These are phyloP conservation scores for Poeciliopsis turrubarensis DNA, from an alignment of 2,113 vertebrate species.

Conservation along the genomic window DNA sequence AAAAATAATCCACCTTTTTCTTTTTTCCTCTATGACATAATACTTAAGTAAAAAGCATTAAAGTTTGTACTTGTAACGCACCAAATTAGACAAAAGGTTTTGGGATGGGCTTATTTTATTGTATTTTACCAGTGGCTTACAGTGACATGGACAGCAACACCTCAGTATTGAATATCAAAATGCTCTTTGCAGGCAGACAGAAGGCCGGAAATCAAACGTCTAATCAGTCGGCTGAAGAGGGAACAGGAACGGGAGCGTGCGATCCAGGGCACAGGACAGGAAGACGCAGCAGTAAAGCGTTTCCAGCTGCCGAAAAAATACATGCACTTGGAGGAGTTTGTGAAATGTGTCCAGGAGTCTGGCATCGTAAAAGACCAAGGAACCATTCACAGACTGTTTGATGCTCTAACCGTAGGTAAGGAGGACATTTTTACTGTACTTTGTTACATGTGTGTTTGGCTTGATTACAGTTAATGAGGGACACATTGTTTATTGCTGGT, in stretches of 20 bases:
- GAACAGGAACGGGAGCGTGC: slow-evolving; percentile 82
- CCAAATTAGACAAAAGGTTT: not conserved
- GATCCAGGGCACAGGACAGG: slow-evolving; percentile 57
- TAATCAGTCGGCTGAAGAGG: slow-evolving; percentile 85
- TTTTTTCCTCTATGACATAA: too few relatives aligned
- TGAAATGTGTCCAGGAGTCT: slow-evolving; percentile 91
- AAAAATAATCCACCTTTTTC: too few relatives aligned
- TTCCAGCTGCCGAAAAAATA: slow-evolving; percentile 92
- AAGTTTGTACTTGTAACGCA: not conserved
- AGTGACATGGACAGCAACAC: not conserved
- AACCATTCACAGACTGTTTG: slow-evolving; percentile 89
- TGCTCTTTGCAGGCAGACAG: slow-evolving; percentile 73
- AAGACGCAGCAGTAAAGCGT: slow-evolving; percentile 82
- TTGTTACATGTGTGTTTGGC: not conserved
- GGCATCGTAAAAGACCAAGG: slow-evolving; percentile 90
- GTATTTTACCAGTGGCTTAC: too few relatives aligned
- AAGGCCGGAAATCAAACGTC: slow-evolving; percentile 84
- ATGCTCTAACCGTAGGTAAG: slow-evolving; percentile 91
- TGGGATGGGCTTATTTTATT: not conserved
- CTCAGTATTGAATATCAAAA: not conserved
- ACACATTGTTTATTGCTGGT: not conserved
- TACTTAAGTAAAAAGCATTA: too few relatives aligned
- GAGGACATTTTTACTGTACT: not conserved
- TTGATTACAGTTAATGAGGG: not conserved
- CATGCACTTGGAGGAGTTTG: slow-evolving; percentile 90